phyloP scores from a whole-genome alignment of 1,140 invertebrate genomes.

The Musca vetustissima region DNA sequence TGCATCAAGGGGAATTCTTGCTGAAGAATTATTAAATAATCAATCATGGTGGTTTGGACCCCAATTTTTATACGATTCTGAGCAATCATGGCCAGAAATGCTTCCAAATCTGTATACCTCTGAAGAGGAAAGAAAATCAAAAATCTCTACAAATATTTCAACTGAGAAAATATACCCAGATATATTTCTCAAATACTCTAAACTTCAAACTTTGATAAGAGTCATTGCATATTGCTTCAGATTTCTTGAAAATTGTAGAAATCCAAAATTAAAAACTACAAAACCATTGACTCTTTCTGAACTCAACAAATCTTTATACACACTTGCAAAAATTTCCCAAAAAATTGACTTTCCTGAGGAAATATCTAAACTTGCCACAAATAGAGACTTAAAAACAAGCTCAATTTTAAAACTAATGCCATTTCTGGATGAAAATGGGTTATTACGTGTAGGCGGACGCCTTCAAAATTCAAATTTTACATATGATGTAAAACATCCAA shows the following conservation, averaged over 20 bases:
- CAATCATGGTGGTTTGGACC: neutral
- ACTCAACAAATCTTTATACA: neutral
- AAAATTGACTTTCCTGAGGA: neutral
- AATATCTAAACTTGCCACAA: conserved; percentile 8
- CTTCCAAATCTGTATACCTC: no score
- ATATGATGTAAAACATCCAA: conserved; percentile 8
- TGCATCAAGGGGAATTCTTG: neutral
- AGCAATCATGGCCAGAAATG: no score
- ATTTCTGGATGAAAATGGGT: neutral
- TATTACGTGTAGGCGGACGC: conserved; percentile 12
- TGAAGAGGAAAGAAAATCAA: no score
- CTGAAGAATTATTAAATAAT: neutral
- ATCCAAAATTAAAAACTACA: no score
- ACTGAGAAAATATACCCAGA: no score
- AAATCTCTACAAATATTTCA: no score
- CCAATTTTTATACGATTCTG: neutral
- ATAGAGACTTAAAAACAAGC: neutral
- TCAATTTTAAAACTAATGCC: neutral
- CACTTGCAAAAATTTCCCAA: neutral
- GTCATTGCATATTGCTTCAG: no score
- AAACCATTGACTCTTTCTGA: neutral
- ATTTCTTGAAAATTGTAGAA: no score
- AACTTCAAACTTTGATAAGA: no score
- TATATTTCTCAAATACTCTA: no score
- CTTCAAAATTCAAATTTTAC: neutral